Conservation (phyloP, 2,797 vertebrate genomes). For the Hylomyscus alleni region DNA sequence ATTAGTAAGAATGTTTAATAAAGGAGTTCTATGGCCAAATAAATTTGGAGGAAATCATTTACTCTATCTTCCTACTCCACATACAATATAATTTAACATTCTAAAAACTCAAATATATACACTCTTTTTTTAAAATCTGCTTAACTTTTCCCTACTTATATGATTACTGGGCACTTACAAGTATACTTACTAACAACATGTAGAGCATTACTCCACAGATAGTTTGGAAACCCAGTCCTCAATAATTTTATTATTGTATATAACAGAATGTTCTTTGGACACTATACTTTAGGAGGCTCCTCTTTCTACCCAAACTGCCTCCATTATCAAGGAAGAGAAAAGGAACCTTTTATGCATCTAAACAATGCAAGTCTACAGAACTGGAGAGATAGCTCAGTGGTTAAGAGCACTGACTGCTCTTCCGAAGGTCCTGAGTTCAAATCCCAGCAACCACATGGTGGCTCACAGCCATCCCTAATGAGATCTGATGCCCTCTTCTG, state of each 20-base stretch:
- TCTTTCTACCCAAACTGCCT: constrained; percentile 12
- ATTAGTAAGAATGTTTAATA: background rate
- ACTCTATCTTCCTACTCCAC: background rate
- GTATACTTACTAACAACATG: background rate
- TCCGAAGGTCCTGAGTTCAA: no score
- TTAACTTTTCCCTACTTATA: constrained; percentile 12
- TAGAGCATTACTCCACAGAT: background rate
- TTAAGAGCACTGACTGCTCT: no score
- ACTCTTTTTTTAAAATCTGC: background rate
- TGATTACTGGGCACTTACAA: background rate
- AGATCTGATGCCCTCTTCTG: no score
- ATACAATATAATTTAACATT: constrained; percentile 13
- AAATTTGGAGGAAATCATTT: constrained; percentile 18
- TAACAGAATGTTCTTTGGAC: background rate
- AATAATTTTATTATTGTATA: background rate
- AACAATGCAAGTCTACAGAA: constrained; percentile 18
- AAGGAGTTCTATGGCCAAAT: background rate
- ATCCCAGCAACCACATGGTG: no score
- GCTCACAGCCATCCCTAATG: no score
- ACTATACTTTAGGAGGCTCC: background rate
- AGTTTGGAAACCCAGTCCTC: constrained; percentile 21
- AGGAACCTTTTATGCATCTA: constrained; percentile 36
- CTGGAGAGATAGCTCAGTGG: no score
- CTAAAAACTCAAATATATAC: background rate
- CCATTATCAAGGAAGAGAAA: constrained; percentile 38